A percentile compares a stretch with the other conserved stretches of the same genome.
These are phyloP conservation scores for Protaetia brevitarsis DNA, from an alignment of 1,140 invertebrate species.

Conservation along the genomic window DNA sequence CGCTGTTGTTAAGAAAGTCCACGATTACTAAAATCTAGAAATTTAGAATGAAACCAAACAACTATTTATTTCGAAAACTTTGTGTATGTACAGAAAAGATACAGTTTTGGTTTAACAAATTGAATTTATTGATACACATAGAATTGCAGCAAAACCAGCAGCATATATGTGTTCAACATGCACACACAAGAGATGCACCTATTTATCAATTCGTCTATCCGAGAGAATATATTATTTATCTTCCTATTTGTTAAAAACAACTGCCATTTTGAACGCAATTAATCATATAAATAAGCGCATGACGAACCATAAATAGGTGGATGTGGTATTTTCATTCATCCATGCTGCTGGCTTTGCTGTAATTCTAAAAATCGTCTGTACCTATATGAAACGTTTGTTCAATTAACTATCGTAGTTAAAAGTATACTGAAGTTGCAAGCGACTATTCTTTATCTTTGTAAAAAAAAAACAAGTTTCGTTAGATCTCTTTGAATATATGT, in stretches of 20 bases:
- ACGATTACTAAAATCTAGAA: constrained; percentile 18
- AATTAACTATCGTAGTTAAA: neutral
- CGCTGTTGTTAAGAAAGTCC: constrained; percentile 51
- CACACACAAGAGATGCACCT: too few species aligned
- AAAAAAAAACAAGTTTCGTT: neutral
- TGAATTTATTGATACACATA: too few species aligned
- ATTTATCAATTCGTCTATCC: neutral
- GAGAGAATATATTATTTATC: neutral
- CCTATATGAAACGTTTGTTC: too few species aligned
- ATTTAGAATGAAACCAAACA: neutral
- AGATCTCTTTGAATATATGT: constrained; percentile 2
- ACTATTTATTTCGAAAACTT: neutral
- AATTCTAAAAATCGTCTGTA: too few species aligned
- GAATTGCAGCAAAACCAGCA: too few species aligned
- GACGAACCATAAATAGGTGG: too few species aligned
- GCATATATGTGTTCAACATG: too few species aligned
- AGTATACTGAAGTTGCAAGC: neutral
- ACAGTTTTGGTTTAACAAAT: neutral
- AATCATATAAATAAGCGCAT: neutral
- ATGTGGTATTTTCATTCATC: too few species aligned
- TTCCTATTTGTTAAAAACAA: neutral
- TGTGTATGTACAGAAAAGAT: neutral
- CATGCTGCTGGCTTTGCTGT: too few species aligned
- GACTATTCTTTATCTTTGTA: neutral
- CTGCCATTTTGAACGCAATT: neutral